phyloP scores from a whole-genome alignment of 2,113 vertebrate species.

The Brienomyrus brachyistius region DNA sequence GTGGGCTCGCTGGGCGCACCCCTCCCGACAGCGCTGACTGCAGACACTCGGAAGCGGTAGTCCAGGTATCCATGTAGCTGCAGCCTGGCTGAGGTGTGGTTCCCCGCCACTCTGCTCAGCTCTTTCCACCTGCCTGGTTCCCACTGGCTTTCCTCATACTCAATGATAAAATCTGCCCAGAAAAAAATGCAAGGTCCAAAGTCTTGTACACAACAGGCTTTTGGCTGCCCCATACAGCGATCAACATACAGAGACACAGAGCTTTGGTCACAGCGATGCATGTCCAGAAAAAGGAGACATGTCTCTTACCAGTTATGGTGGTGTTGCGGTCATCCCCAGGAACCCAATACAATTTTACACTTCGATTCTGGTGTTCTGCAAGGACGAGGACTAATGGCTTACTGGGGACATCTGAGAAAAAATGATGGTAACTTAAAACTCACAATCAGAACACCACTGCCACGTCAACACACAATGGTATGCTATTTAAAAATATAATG shows the following conservation, averaged over 20 bases:
- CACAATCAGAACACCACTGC: neutral
- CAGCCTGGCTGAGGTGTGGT: constrained; percentile 57
- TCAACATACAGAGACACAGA: neutral
- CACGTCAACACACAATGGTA: neutral
- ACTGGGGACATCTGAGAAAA: constrained; percentile 74
- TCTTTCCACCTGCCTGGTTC: constrained; percentile 79
- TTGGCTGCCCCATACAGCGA: neutral
- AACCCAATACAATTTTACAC: constrained; percentile 77
- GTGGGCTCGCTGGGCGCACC: constrained; percentile 69
- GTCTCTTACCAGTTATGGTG: constrained; percentile 68
- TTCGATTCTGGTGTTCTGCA: constrained; percentile 71
- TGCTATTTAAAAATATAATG: neutral
- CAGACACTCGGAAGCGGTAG: constrained; percentile 77
- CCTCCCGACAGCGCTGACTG: constrained; percentile 70
- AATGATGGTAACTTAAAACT: constrained; percentile 1
- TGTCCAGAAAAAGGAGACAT: neutral
- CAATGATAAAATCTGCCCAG: constrained; percentile 77
- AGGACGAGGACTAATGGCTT: constrained; percentile 72
- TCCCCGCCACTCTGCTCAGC: constrained; percentile 58
- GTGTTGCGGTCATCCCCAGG: constrained; percentile 79
- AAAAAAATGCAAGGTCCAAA: constrained; percentile 15
- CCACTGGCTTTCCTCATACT: constrained; percentile 77
- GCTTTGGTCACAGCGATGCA: neutral
- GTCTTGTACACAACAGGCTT: neutral
- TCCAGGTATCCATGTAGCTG: constrained; percentile 68